These are phyloP conservation scores for Wiebesia pumilae DNA, from an alignment of 1,140 invertebrate species.

Conservation along the genomic window DNA sequence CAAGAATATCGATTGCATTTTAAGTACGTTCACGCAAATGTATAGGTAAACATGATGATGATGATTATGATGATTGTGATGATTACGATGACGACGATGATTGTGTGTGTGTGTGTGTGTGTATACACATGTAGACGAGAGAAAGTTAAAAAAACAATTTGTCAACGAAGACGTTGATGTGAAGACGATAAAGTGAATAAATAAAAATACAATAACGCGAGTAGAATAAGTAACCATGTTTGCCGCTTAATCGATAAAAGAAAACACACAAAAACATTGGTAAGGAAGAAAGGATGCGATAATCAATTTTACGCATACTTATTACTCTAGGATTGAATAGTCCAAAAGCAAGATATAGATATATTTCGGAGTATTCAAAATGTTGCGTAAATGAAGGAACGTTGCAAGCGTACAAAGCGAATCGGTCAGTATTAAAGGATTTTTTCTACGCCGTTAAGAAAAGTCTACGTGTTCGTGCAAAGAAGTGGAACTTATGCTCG, in stretches of 20 bases:
- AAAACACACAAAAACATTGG: no score
- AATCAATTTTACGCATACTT: neutral
- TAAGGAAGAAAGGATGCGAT: neutral
- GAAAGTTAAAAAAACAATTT: no score
- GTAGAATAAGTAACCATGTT: no score
- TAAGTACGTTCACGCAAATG: neutral
- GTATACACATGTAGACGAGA: no score
- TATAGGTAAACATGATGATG: neutral
- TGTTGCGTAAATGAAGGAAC: neutral
- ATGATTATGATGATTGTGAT: neutral
- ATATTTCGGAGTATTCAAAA: neutral
- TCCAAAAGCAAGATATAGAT: neutral
- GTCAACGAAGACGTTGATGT: neutral
- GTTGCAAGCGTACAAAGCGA: neutral
- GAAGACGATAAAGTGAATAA: neutral
- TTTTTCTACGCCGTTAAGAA: no score
- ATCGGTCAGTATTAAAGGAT: no score
- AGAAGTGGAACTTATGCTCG: no score
- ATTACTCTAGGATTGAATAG: neutral
- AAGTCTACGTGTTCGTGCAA: no score
- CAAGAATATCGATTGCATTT: constrained; percentile 16
- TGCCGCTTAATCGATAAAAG: no score
- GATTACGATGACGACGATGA: no score
- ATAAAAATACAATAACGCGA: neutral
- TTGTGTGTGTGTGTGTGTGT: no score